A percentile compares a stretch with the other conserved stretches of the same genome.
phyloP scores from a whole-genome alignment of 2,888 invertebrate species.

The Caenorhabditis macrosperma region DNA sequence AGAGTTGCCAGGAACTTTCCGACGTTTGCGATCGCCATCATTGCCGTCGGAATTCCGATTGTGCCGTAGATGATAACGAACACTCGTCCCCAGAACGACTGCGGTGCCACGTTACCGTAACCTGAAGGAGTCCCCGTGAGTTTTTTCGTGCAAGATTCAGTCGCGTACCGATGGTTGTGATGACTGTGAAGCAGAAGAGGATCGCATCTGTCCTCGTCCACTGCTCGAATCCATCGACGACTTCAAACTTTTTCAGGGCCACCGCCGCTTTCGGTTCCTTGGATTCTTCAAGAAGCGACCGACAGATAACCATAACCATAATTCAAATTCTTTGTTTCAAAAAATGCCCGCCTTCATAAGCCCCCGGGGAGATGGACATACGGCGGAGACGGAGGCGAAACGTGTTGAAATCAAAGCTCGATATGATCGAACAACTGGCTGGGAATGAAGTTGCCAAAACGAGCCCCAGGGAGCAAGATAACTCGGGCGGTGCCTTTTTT shows the following conservation, averaged over 20 bases:
- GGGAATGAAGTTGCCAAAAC: slow-evolving; percentile 31
- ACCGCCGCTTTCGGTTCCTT: slow-evolving; percentile 34
- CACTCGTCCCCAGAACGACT: slow-evolving; percentile 71
- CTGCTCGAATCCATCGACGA: slow-evolving; percentile 64
- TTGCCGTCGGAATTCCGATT: slow-evolving; percentile 77
- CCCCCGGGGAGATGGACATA: slow-evolving; percentile 35
- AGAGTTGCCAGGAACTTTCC: slow-evolving; percentile 77
- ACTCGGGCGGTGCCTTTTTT: slow-evolving; percentile 9
- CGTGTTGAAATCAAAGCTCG: slow-evolving; percentile 56
- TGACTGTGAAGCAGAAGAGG: slow-evolving; percentile 78
- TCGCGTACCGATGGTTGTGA: slow-evolving; percentile 75
- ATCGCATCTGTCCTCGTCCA: slow-evolving; percentile 77
- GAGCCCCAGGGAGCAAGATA: slow-evolving; percentile 26
- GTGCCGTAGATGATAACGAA: slow-evolving; percentile 78
- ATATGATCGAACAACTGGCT: slow-evolving; percentile 51
- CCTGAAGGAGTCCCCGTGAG: slow-evolving; percentile 59
- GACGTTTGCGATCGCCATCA: slow-evolving; percentile 78
- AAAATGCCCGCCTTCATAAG: slow-evolving; percentile 15
- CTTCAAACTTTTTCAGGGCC: slow-evolving; percentile 46
- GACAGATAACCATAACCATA: slow-evolving; percentile 22
- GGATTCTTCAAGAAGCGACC: slow-evolving; percentile 4
- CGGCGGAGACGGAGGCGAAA: slow-evolving; percentile 18
- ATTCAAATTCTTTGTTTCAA: slow-evolving; percentile 8
- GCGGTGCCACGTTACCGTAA: slow-evolving; percentile 78
- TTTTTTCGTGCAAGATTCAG: neutral